A percentile compares a stretch with the other conserved stretches of the same genome.
Conservation (phyloP, 2,888 invertebrate genomes). For the Trachelus tabidus region DNA sequence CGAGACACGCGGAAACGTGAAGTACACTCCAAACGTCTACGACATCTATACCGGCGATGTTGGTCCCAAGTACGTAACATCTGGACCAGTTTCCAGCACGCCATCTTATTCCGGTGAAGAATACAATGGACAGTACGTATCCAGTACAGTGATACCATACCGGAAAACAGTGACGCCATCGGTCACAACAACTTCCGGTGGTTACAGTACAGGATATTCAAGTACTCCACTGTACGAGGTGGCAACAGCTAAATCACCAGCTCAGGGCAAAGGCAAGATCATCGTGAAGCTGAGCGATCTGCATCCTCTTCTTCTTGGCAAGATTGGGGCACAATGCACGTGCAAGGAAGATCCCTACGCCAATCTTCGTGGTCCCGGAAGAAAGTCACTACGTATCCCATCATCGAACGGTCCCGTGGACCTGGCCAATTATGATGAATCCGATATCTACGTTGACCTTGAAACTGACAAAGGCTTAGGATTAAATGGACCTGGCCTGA, state of each 20-base stretch:
- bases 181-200: constrained; percentile 44
- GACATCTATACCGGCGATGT: constrained; percentile 25
- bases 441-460: constrained; percentile 59
- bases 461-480: constrained; percentile 30
- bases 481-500: constrained; percentile 6
- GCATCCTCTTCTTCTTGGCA: constrained; percentile 77
- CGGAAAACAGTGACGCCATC: constrained; percentile 16
- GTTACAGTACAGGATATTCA: constrained; percentile 28
- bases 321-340: constrained; percentile 80
- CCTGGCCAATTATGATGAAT: constrained; percentile 60
- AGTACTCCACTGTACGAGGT: constrained; percentile 30
- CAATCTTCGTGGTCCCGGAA: constrained; percentile 50
- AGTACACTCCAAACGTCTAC: constrained; percentile 43
- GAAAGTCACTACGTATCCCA: constrained; percentile 45
- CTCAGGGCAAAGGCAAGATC: constrained; percentile 66
- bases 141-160: neutral
- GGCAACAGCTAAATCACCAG: constrained; percentile 18
- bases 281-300: constrained; percentile 79
- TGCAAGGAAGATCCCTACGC: constrained; percentile 67
- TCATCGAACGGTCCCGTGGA: constrained; percentile 57
- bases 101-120: neutral
- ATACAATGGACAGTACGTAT: neutral
- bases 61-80: constrained; percentile 1
- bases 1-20: constrained; percentile 44
- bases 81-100: neutral